Evolutionary conservation across 2,797 vertebrate species (phyloP).

Genomic region (Lagorchestes hirsutus): DNA sequence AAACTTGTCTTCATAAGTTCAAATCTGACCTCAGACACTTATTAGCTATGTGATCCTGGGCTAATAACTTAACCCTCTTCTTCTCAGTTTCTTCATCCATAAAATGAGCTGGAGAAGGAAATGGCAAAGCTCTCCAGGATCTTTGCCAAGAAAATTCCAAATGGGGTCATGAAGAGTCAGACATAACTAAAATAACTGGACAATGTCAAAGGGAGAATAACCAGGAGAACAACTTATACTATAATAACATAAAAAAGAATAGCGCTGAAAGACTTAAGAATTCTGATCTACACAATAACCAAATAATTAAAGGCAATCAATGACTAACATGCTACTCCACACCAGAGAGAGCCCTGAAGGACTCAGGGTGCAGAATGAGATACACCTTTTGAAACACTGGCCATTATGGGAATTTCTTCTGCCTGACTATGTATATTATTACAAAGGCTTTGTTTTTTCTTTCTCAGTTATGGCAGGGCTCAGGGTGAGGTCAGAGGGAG

Average conservation of each 20-base stretch:
- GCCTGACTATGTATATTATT: not conserved
- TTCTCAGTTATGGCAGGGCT: not conserved
- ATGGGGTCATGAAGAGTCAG: not conserved
- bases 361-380: not conserved
- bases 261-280: not conserved
- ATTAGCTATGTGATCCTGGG: too few species aligned
- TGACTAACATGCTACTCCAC: not conserved
- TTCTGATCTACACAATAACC: not conserved
- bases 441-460: not conserved
- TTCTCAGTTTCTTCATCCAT: not conserved
- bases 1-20: not conserved
- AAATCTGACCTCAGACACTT: not conserved
- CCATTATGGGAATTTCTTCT: not conserved
- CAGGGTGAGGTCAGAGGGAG: not conserved
- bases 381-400: not conserved
- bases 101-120: not conserved
- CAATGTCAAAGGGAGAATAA: not conserved
- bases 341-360: not conserved
- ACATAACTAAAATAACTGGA: not conserved
- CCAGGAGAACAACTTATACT: not conserved
- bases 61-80: not conserved
- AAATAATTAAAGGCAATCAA: not conserved
- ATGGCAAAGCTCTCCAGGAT: not conserved
- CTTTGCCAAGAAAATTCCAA: not conserved
- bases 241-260: not conserved